phyloP scores from a whole-genome alignment of 1,140 invertebrate genomes.

The Capitella teleta region DNA sequence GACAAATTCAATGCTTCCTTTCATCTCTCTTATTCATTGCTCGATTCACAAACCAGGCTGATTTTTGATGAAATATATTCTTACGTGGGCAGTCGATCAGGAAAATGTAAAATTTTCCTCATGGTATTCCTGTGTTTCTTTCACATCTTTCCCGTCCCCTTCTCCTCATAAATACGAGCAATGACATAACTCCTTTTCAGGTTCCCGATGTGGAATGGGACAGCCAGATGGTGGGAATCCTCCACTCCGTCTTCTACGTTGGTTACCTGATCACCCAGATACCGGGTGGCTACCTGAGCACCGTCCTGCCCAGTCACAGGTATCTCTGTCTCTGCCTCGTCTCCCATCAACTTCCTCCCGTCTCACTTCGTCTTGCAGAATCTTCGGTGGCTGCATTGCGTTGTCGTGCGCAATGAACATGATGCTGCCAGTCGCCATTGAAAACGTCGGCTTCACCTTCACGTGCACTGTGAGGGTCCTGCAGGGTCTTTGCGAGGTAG shows the following conservation, averaged over 20 bases:
- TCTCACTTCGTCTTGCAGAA: conserved; percentile 15
- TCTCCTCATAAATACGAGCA: too few relatives aligned
- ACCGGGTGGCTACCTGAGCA: conserved; percentile 30
- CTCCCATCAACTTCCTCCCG: not conserved
- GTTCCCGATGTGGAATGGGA: conserved; percentile 26
- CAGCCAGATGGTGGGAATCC: conserved; percentile 23
- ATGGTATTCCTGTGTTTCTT: too few relatives aligned
- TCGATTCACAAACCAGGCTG: too few relatives aligned
- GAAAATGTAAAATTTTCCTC: too few relatives aligned
- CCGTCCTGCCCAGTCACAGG: conserved; percentile 24
- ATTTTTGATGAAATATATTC: too few relatives aligned
- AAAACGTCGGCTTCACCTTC: conserved; percentile 16
- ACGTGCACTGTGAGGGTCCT: conserved; percentile 22
- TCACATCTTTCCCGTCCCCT: too few relatives aligned
- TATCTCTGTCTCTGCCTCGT: conserved; percentile 5
- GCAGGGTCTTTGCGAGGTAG: conserved; percentile 25
- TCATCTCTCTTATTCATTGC: too few relatives aligned
- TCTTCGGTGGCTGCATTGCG: conserved; percentile 29
- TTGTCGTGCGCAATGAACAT: conserved; percentile 29
- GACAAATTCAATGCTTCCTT: too few relatives aligned
- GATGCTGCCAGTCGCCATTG: conserved; percentile 25
- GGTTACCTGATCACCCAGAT: conserved; percentile 32
- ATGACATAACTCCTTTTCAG: conserved; percentile 20
- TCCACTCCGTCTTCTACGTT: conserved; percentile 33
- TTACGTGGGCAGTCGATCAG: too few relatives aligned